Conservation (phyloP, 2,797 vertebrate genomes). For the Myotis findleyi region DNA sequence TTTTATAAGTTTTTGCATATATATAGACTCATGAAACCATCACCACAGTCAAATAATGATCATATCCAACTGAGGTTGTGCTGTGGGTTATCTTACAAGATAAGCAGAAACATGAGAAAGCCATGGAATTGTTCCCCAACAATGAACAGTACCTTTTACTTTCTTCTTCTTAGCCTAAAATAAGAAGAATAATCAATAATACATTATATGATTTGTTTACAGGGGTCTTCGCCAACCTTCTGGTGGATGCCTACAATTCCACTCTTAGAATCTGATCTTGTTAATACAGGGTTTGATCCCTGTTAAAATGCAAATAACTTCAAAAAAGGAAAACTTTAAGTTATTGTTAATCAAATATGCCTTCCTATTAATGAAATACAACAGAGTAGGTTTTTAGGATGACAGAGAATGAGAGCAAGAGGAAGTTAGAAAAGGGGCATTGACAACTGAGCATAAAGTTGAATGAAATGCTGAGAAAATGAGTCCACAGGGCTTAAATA, state of each 20-base stretch:
- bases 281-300: background rate
- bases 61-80: too few relatives aligned
- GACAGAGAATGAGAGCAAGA: background rate
- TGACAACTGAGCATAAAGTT: background rate
- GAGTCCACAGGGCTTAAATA: background rate
- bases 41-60: background rate
- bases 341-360: background rate
- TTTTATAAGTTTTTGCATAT: background rate
- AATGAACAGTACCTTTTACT: too few relatives aligned
- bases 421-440: background rate
- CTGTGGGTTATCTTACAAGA: background rate
- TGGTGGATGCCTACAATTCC: background rate
- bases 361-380: background rate
- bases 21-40: background rate
- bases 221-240: background rate
- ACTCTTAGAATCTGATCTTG: background rate
- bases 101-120: background rate
- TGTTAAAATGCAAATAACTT: constrained; percentile 28
- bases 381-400: background rate
- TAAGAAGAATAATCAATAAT: background rate
- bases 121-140: background rate
- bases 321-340: background rate
- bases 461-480: background rate
- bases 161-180: background rate
- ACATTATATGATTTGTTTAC: background rate